Evolutionary conservation across 2,888 invertebrate genomes (phyloP).

Genomic region (Boloria selene): DNA sequence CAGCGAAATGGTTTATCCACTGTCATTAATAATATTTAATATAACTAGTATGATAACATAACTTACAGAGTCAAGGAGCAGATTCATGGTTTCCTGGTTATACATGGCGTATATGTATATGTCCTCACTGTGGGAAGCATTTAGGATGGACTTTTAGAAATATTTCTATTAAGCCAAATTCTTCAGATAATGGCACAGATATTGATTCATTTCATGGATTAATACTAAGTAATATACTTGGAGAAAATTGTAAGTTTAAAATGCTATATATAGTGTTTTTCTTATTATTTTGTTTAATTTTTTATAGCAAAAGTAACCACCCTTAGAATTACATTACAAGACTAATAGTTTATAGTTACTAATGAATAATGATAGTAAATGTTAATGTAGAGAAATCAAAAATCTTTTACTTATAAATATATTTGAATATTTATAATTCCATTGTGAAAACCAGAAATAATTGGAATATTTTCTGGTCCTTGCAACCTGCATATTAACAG

Average conservation of each 20-base stretch:
- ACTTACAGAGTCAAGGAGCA: conserved; percentile 75
- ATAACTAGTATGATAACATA: background rate
- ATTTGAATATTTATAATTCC: too few relatives aligned
- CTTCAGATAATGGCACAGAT: conserved; percentile 46
- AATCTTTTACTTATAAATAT: too few relatives aligned
- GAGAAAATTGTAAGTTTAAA: conserved; percentile 74
- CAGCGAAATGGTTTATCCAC: background rate
- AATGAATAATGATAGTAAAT: too few relatives aligned
- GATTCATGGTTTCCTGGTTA: conserved; percentile 86
- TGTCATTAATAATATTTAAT: background rate
- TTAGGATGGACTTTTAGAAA: conserved; percentile 84
- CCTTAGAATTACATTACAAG: too few relatives aligned
- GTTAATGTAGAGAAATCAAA: too few relatives aligned
- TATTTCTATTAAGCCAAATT: conserved; percentile 47
- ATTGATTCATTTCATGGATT: conserved; percentile 69
- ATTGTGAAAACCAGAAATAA: too few relatives aligned
- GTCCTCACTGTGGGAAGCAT: conserved; percentile 83
- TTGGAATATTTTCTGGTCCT: too few relatives aligned
- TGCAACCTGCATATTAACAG: too few relatives aligned
- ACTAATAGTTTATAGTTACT: too few relatives aligned
- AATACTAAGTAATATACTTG: conserved; percentile 71
- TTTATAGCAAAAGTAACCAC: too few relatives aligned
- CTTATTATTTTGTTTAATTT: too few relatives aligned
- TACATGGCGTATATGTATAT: conserved; percentile 84
- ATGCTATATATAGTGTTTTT: background rate